phyloP scores from a whole-genome alignment of 2,113 vertebrate genomes.

The Chloroceryle aenea region DNA sequence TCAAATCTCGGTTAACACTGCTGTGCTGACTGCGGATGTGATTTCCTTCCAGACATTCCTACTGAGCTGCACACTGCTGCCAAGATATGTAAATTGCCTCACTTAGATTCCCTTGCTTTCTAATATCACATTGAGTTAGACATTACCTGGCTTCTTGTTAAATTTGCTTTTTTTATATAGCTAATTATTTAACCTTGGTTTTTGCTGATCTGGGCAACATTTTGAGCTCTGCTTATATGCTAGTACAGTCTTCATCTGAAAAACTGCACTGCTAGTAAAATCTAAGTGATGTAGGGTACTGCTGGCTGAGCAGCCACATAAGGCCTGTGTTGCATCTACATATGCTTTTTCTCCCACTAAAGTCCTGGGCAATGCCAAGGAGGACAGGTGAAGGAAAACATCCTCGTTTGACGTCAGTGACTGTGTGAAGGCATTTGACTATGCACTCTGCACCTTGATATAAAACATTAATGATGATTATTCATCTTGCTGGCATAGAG shows the following conservation, averaged over 20 bases:
- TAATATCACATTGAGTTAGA: background rate
- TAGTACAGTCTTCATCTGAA: background rate
- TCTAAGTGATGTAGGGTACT: background rate
- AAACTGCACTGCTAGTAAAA: background rate
- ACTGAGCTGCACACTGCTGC: slow-evolving; percentile 19
- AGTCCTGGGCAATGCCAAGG: background rate
- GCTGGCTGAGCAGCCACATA: background rate
- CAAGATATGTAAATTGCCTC: slow-evolving; percentile 58
- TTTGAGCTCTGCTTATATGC: background rate
- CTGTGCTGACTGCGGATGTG: slow-evolving; percentile 40
- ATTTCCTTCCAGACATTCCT: slow-evolving; percentile 65
- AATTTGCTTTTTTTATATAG: background rate
- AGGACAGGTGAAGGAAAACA: slow-evolving; percentile 16
- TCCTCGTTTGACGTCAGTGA: background rate
- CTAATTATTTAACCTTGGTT: slow-evolving; percentile 30
- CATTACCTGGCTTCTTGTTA: slow-evolving; percentile 38
- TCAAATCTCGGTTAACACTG: slow-evolving; percentile 29
- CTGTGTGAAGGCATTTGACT: background rate
- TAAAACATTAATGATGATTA: background rate
- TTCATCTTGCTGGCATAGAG: background rate
- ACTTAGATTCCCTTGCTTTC: slow-evolving; percentile 45
- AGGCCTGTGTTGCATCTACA: background rate
- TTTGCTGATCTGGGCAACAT: slow-evolving; percentile 17
- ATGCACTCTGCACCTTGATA: background rate
- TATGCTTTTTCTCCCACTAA: background rate